phyloP scores from a whole-genome alignment of 2,113 vertebrate genomes.

The Istiophorus platypterus region DNA sequence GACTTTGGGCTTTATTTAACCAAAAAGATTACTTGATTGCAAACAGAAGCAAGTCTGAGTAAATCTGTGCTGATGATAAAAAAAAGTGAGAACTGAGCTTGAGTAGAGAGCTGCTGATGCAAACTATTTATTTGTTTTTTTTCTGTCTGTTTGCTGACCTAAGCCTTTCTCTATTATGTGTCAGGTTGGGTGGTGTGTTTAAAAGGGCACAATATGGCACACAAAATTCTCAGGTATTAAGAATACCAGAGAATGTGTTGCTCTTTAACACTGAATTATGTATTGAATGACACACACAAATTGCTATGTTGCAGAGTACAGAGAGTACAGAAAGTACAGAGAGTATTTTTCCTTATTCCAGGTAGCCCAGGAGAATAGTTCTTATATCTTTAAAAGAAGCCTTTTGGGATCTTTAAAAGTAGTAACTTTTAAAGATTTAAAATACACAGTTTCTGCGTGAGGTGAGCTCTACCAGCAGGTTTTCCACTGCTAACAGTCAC shows the following conservation, averaged over 20 bases:
- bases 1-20: slow-evolving; percentile 10
- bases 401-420: too few species aligned
- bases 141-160: slow-evolving; percentile 1
- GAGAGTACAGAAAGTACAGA: too few species aligned
- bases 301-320: background rate
- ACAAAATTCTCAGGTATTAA: background rate
- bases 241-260: too few species aligned
- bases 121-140: background rate
- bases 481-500: background rate
- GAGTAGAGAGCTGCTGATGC: background rate
- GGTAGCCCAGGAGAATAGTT: background rate
- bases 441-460: background rate
- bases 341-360: background rate
- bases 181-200: background rate
- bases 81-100: slow-evolving; percentile 1
- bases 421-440: background rate
- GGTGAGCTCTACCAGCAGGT: background rate
- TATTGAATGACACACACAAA: background rate
- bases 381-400: too few species aligned
- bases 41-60: slow-evolving; percentile 15
- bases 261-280: too few species aligned
- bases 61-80: slow-evolving; percentile 13
- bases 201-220: background rate
- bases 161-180: background rate
- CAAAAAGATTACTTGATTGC: slow-evolving; percentile 5